Base-by-base conservation (phyloP, 2,113 vertebrate genomes). In the Phoenicopterus ruber region DNA sequence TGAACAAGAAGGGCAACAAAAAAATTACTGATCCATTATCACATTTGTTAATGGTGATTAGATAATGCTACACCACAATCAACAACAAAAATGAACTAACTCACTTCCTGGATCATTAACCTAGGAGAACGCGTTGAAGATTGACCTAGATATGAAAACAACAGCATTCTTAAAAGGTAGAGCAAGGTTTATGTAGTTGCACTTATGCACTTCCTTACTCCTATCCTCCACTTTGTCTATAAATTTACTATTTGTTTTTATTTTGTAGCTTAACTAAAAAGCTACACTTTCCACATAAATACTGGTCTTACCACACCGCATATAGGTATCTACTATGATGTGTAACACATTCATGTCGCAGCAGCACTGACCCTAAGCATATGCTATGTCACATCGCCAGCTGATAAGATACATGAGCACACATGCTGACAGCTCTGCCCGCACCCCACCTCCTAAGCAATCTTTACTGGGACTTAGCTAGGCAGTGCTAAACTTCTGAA, bases 21-120 rank as follows among this genome's bases (percentile, higher is more conserved):
- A 95, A 85, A 93, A 87, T 87, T 76, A 93, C 67, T 21, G 42
- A 58, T 52, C 28, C 11, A 18, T 94, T 94, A 94, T 85, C 71
- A 58, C 63, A 82, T 94, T 85, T 65, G 18, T 95, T 86, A 86
- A 92, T 76, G 72, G 49, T 76, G 80, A 90, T 96, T 94, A 94
- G 59, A 93, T 80, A 94, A 92, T 72, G 34, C 85, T 95, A 95
- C 4, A 1, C 55, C 50, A 87, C 82, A 95, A 82, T 69, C 94
- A 90, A 70, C 96, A 96, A 94, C 76, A 94, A 61, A 88, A 97
- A 85, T 87, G 62, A 94, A 77, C 58, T 49, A 77, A 86, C 58
- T 66, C 40, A 20, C 40, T 82, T 90, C 63, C 71, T 87, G 70
- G 78, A 87, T 67, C 81, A 69, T 91, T 94, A 94, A 61, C 0